phyloP scores from a whole-genome alignment of 1,140 invertebrate species.

The Trissolcus basalis region DNA sequence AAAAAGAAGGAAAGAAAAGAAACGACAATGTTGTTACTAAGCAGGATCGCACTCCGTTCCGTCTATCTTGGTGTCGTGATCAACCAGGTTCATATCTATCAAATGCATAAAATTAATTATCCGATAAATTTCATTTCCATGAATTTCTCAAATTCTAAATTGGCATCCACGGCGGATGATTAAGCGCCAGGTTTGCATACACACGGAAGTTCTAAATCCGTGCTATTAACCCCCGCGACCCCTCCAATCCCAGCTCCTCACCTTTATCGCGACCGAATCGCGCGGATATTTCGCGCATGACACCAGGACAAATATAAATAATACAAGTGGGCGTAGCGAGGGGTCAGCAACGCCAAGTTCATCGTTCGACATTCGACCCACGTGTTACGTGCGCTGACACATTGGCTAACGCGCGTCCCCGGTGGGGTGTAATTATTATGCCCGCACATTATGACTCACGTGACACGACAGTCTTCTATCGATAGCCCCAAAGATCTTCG shows the following conservation, averaged over 20 bases:
- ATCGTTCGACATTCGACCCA: constrained; percentile 55
- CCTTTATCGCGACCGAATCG: constrained; percentile 8
- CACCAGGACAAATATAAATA: constrained; percentile 35
- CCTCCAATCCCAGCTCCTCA: background rate
- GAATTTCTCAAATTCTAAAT: constrained; percentile 7
- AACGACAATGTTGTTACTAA: too few species aligned
- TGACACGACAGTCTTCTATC: constrained; percentile 27
- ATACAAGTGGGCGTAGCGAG: constrained; percentile 27
- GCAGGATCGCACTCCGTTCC: too few species aligned
- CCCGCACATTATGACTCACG: constrained; percentile 38
- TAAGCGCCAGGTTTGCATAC: constrained; percentile 16
- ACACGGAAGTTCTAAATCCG: constrained; percentile 29
- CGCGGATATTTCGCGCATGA: constrained; percentile 16
- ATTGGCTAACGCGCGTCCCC: constrained; percentile 32
- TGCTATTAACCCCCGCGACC: constrained; percentile 33
- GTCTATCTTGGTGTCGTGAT: too few species aligned
- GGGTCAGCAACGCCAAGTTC: constrained; percentile 43
- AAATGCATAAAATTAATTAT: background rate
- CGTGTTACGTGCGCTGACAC: constrained; percentile 49
- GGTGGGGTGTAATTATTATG: constrained; percentile 46
- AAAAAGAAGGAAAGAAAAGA: too few species aligned
- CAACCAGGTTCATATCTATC: too few species aligned
- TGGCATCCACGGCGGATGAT: constrained; percentile 23
- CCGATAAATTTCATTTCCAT: background rate
- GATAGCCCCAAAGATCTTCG: constrained; percentile 10